A percentile compares a stretch with the other conserved stretches of the same genome.
These are phyloP conservation scores for Drosophila robusta DNA, from an alignment of 2,888 invertebrate genomes.

Conservation along the genomic window DNA sequence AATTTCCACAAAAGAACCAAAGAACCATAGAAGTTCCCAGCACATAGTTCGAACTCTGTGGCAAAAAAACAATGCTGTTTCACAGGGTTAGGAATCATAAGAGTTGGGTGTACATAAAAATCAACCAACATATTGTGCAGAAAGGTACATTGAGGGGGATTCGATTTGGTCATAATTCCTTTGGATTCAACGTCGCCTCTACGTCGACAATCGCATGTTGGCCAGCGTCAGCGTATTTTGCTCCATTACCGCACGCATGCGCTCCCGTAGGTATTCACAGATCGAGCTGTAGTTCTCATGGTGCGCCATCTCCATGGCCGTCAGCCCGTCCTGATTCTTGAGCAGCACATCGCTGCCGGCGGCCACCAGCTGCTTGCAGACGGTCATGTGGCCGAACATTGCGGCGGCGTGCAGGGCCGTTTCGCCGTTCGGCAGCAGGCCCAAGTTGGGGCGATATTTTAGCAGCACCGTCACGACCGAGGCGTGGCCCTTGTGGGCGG, in stretches of 20 bases:
- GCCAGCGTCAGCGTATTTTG: slow-evolving; percentile 58
- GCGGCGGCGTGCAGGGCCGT: slow-evolving; percentile 96
- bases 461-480: slow-evolving; percentile 94
- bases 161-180: slow-evolving; percentile 32
- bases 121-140: slow-evolving; percentile 65
- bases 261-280: slow-evolving; percentile 84
- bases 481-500: slow-evolving; percentile 96
- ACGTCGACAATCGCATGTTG: slow-evolving; percentile 60
- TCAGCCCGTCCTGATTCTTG: slow-evolving; percentile 90
- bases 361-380: slow-evolving; percentile 90
- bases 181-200: slow-evolving; percentile 19
- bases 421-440: slow-evolving; percentile 95
- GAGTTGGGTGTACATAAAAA: slow-evolving; percentile 19
- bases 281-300: slow-evolving; percentile 84
- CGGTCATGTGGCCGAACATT: slow-evolving; percentile 93
- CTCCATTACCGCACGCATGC: slow-evolving; percentile 68
- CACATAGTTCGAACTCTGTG: slow-evolving; percentile 32
- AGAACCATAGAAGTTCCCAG: background rate
- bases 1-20: background rate
- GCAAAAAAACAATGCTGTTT: slow-evolving; percentile 14
- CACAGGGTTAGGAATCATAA: slow-evolving; percentile 18
- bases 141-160: slow-evolving; percentile 65
- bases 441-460: slow-evolving; percentile 92
- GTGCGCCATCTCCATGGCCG: slow-evolving; percentile 88
- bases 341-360: slow-evolving; percentile 89